A percentile compares a stretch with the other conserved stretches of the same genome.
Evolutionary conservation across 2,888 invertebrate species (phyloP).

Genomic region (Hydriomena furcata): DNA sequence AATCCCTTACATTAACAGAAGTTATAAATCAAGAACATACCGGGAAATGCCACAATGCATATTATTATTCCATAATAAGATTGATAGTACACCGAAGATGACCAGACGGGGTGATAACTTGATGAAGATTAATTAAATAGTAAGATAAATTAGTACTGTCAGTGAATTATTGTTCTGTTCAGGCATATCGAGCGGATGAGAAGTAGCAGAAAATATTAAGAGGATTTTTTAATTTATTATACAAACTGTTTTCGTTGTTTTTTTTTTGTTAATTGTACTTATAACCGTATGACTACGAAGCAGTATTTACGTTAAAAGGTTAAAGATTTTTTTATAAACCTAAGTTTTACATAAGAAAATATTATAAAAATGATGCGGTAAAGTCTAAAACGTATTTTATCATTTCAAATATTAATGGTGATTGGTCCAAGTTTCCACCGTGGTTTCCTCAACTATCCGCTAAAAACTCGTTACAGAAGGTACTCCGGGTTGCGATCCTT

Average conservation of each 20-base stretch:
- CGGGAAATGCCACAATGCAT: too few species aligned
- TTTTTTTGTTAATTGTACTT: too few species aligned
- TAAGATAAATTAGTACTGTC: background rate
- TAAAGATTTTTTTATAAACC: too few species aligned
- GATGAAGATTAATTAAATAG: constrained; percentile 13
- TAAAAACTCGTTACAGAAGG: background rate
- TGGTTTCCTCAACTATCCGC: background rate
- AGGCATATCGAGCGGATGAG: constrained; percentile 2
- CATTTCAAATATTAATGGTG: too few species aligned
- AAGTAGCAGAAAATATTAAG: background rate
- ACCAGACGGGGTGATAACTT: constrained; percentile 12
- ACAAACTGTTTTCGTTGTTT: too few species aligned
- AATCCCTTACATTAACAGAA: background rate
- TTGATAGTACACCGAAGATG: constrained; percentile 1
- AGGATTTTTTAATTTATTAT: too few species aligned
- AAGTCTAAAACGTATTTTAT: too few species aligned
- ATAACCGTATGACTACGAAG: too few species aligned
- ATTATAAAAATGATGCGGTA: too few species aligned
- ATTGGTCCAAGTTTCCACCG: too few species aligned
- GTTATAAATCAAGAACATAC: background rate
- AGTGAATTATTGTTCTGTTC: background rate
- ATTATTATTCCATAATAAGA: constrained; percentile 3
- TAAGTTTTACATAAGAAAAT: too few species aligned
- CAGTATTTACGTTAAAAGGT: too few species aligned
- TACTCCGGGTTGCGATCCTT: background rate